These are phyloP conservation scores for Harmothoe impar DNA, from an alignment of 2,888 invertebrate genomes.

Conservation along the genomic window DNA sequence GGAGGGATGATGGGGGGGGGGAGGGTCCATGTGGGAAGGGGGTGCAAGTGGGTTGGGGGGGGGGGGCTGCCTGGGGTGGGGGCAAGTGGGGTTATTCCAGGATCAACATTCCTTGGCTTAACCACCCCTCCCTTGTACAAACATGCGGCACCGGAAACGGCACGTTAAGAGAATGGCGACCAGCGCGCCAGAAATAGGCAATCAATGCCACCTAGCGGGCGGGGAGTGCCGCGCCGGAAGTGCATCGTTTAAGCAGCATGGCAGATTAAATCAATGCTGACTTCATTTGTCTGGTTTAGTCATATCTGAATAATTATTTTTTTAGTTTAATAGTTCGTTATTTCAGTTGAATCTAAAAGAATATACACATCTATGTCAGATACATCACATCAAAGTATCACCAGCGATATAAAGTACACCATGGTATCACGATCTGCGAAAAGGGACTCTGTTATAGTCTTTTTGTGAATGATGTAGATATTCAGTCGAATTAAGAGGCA, in stretches of 20 bases:
- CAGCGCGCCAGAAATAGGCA: slow-evolving; percentile 51
- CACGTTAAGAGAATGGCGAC: slow-evolving; percentile 40
- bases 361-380: too few species aligned
- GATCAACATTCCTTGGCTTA: neutral
- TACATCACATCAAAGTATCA: too few species aligned
- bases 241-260: slow-evolving; percentile 12
- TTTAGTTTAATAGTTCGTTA: too few species aligned
- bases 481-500: neutral
- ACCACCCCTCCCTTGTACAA: neutral
- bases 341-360: too few species aligned
- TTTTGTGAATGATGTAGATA: too few species aligned
- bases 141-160: neutral
- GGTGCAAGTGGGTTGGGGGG: neutral
- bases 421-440: too few species aligned
- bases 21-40: neutral
- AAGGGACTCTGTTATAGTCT: too few species aligned
- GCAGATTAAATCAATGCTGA: slow-evolving; percentile 48
- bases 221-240: neutral
- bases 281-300: neutral
- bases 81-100: neutral
- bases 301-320: too few species aligned
- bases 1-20: neutral
- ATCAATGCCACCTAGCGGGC: slow-evolving; percentile 34
- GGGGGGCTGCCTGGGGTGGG: neutral
- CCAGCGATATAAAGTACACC: too few species aligned